A percentile compares a stretch with the other conserved stretches of the same genome.
phyloP scores from a whole-genome alignment of 1,140 invertebrate genomes.

The Brachionus calyciflorus region DNA sequence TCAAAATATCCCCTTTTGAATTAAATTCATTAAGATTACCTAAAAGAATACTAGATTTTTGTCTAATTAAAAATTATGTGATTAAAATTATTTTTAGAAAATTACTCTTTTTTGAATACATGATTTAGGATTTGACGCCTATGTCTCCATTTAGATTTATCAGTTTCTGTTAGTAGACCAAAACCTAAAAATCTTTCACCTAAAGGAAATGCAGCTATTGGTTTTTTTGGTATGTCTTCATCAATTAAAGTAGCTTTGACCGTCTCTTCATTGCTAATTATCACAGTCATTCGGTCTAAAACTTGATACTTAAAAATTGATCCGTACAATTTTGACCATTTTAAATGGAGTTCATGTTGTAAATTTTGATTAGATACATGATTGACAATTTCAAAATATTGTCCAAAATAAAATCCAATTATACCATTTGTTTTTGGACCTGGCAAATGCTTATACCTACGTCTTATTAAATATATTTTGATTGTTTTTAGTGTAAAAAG shows the following conservation, averaged over 20 bases:
- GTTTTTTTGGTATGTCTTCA: background rate
- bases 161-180: background rate
- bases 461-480: background rate
- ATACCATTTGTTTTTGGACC: background rate
- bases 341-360: background rate
- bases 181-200: background rate
- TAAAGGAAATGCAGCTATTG: background rate
- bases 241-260: background rate
- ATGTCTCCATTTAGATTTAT: background rate
- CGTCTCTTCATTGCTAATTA: background rate
- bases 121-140: background rate
- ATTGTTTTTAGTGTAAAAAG: too few species aligned
- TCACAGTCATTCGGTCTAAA: background rate
- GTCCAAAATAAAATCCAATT: conserved; percentile 32
- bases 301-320: background rate
- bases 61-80: background rate
- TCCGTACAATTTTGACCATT: background rate
- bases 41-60: background rate
- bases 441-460: conserved; percentile 3
- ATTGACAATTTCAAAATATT: conserved; percentile 2
- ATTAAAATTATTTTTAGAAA: background rate
- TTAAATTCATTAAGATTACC: conserved; percentile 7
- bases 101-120: conserved; percentile 30
- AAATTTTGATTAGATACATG: background rate
- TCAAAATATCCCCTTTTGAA: background rate